Evolutionary conservation across 2,888 invertebrate genomes (phyloP).

Genomic region (Holacanthella duospinosa): DNA sequence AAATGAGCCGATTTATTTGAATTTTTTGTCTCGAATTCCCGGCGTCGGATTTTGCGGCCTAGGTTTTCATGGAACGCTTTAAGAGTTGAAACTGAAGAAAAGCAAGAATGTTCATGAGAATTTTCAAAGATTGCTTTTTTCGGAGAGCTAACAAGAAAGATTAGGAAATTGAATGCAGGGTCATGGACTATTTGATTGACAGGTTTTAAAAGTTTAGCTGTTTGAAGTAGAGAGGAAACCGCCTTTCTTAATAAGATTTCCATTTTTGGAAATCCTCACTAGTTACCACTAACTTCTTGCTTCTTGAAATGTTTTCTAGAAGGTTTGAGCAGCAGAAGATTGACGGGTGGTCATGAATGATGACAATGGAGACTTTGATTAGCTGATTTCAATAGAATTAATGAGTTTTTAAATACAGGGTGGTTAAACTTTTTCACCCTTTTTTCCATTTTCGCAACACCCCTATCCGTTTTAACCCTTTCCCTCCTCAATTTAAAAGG

Average conservation of each 20-base stretch:
- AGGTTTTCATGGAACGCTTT: too few species aligned
- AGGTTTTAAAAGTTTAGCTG: slow-evolving; percentile 12
- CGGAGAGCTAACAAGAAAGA: slow-evolving; percentile 3
- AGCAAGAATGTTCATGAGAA: neutral
- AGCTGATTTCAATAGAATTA: neutral
- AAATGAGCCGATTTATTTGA: too few species aligned
- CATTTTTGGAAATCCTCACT: slow-evolving; percentile 27
- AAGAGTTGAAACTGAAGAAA: neutral
- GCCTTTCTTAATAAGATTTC: slow-evolving; percentile 28
- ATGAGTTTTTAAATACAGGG: too few species aligned
- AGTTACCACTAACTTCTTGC: neutral
- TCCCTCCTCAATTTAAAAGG: too few species aligned
- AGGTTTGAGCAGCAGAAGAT: neutral
- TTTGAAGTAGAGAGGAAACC: slow-evolving; percentile 11
- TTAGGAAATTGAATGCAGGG: slow-evolving; percentile 26
- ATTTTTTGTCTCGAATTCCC: too few species aligned
- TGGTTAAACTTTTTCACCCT: too few species aligned
- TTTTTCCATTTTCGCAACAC: too few species aligned
- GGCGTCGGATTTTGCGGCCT: too few species aligned
- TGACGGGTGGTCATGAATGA: neutral
- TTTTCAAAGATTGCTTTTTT: neutral
- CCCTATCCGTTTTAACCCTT: too few species aligned
- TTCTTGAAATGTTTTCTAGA: neutral
- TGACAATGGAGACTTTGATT: neutral
- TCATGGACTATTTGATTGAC: slow-evolving; percentile 26